Conservation (phyloP, 2,888 invertebrate genomes). For the Rhopalosiphum nymphaeae region DNA sequence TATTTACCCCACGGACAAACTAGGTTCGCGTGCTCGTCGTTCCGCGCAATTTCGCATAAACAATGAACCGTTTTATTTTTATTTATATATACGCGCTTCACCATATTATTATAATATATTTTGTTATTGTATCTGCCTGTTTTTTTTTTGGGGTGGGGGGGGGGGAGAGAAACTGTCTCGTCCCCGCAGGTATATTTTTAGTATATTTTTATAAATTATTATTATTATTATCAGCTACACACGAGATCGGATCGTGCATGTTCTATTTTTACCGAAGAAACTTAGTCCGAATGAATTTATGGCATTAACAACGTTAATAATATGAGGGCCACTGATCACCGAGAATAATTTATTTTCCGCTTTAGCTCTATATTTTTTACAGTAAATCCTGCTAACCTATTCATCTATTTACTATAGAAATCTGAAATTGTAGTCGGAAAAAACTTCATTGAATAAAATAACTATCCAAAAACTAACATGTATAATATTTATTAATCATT, state of each 20-base stretch:
- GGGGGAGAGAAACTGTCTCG: neutral
- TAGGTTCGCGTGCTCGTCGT: neutral
- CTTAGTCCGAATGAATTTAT: neutral
- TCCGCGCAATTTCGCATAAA: slow-evolving; percentile 29
- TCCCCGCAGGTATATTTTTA: neutral
- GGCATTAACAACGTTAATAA: neutral
- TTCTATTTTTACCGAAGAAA: neutral
- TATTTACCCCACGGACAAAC: slow-evolving; percentile 2
- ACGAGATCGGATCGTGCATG: neutral
- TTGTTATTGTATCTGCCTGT: neutral
- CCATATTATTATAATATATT: neutral
- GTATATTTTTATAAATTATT: neutral
- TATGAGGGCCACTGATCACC: neutral
- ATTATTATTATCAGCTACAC: neutral
- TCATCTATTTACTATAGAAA: neutral
- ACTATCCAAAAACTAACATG: neutral
- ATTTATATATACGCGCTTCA: neutral
- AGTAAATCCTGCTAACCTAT: neutral
- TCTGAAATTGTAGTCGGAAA: neutral
- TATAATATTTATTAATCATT: neutral
- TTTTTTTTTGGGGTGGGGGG: neutral
- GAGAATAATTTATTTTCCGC: neutral
- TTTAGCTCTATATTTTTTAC: neutral
- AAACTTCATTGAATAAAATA: neutral
- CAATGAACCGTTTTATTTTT: neutral